Percentiles rank a stretch among this genome's conserved stretches.
phyloP scores from a whole-genome alignment of 2,113 vertebrate genomes.

The Eulemur rufifrons region DNA sequence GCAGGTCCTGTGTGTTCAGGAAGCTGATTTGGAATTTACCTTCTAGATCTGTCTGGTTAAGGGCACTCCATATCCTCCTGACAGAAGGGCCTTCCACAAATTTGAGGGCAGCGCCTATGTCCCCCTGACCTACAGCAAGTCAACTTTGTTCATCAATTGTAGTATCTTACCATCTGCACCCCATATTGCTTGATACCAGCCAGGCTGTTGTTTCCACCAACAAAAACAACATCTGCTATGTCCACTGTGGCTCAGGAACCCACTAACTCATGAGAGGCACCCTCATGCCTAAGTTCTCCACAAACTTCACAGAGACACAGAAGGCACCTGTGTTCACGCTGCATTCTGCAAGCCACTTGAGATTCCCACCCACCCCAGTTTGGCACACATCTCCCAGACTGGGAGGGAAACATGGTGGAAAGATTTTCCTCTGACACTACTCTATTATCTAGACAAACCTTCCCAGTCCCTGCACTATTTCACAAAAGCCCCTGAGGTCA shows the following conservation, averaged over 20 bases:
- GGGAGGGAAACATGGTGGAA: background rate
- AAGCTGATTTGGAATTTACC: background rate
- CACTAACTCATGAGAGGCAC: background rate
- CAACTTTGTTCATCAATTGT: background rate
- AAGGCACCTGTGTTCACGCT: background rate
- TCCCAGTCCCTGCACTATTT: constrained; percentile 16
- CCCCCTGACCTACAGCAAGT: background rate
- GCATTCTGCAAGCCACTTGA: constrained; percentile 29
- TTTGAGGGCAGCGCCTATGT: background rate
- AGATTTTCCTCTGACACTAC: background rate
- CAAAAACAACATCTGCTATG: background rate
- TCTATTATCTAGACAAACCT: background rate
- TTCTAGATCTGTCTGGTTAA: background rate
- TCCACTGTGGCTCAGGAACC: background rate
- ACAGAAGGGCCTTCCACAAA: background rate
- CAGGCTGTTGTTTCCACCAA: background rate
- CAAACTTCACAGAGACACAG: background rate
- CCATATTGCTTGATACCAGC: background rate
- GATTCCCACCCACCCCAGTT: background rate
- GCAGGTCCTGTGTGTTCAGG: background rate
- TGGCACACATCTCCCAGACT: background rate
- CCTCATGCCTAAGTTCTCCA: background rate
- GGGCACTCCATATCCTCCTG: background rate
- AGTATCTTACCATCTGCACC: background rate
- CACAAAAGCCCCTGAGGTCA: background rate